phyloP scores from a whole-genome alignment of 2,888 invertebrate species.

The Anthophora plumipes region DNA sequence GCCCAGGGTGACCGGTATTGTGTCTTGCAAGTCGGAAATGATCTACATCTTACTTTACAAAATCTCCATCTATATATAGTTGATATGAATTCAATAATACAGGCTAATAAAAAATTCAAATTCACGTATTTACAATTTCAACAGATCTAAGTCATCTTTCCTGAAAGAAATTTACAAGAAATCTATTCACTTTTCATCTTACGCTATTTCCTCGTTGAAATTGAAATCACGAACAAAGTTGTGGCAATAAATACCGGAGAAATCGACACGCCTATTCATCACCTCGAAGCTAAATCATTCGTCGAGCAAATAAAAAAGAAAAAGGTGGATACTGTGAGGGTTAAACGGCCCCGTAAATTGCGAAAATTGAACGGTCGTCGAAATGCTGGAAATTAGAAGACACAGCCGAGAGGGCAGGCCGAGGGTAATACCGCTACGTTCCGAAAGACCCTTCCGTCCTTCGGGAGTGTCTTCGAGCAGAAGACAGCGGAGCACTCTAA shows the following conservation, averaged over 20 bases:
- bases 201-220: background rate
- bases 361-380: slow-evolving; percentile 68
- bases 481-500: slow-evolving; percentile 73
- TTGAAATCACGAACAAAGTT: background rate
- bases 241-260: background rate
- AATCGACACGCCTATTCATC: slow-evolving; percentile 16
- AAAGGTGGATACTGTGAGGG: slow-evolving; percentile 15
- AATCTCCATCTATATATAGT: background rate
- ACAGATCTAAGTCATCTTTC: background rate
- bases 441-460: slow-evolving; percentile 69
- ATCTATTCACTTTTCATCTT: background rate
- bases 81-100: too few species aligned
- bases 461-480: slow-evolving; percentile 73
- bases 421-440: slow-evolving; percentile 57
- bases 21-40: slow-evolving; percentile 1
- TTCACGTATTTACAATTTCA: too few species aligned
- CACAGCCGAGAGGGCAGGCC: slow-evolving; percentile 48
- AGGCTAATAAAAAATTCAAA: too few species aligned
- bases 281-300: slow-evolving; percentile 20
- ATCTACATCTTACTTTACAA: slow-evolving; percentile 12
- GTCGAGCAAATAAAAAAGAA: background rate
- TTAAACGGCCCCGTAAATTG: slow-evolving; percentile 57
- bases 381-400: slow-evolving; percentile 66
- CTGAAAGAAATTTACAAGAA: background rate
- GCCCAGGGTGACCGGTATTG: background rate